Conservation (phyloP, 2,888 invertebrate genomes). For the Ophraella communa region DNA sequence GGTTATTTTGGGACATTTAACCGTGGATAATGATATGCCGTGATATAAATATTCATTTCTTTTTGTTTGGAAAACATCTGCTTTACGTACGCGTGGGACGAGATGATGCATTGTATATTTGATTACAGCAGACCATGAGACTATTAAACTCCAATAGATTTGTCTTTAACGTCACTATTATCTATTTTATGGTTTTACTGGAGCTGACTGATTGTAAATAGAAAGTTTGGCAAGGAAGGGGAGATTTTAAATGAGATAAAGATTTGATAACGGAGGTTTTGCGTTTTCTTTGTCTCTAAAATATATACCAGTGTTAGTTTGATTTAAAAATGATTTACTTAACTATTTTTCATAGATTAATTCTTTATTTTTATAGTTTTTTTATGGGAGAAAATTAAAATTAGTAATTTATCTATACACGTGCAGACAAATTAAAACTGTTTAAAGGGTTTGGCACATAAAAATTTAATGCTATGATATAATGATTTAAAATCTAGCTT, state of each 20-base stretch:
- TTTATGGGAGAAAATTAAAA: no score
- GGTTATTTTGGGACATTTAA: slow-evolving; percentile 49
- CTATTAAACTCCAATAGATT: slow-evolving; percentile 28
- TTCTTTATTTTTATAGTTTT: no score
- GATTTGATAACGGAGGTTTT: slow-evolving; percentile 41
- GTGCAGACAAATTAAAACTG: no score
- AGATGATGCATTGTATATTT: slow-evolving; percentile 50
- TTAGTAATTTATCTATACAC: no score
- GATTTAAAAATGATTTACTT: background rate
- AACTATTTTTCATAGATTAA: no score
- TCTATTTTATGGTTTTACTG: slow-evolving; percentile 26
- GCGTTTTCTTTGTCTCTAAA: slow-evolving; percentile 30
- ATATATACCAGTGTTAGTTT: background rate
- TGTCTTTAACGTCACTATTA: slow-evolving; percentile 2
- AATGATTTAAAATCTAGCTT: no score
- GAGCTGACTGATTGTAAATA: slow-evolving; percentile 47
- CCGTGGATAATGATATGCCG: slow-evolving; percentile 36
- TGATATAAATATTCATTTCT: slow-evolving; percentile 54
- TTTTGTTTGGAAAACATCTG: slow-evolving; percentile 52
- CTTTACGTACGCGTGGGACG: slow-evolving; percentile 45
- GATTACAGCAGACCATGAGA: slow-evolving; percentile 51
- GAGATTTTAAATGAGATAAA: slow-evolving; percentile 38
- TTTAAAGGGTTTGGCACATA: no score
- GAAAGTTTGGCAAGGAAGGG: slow-evolving; percentile 58
- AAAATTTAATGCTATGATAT: no score